Evolutionary conservation across 2,797 vertebrate genomes (phyloP).

Genomic region (Cygnus olor): DNA sequence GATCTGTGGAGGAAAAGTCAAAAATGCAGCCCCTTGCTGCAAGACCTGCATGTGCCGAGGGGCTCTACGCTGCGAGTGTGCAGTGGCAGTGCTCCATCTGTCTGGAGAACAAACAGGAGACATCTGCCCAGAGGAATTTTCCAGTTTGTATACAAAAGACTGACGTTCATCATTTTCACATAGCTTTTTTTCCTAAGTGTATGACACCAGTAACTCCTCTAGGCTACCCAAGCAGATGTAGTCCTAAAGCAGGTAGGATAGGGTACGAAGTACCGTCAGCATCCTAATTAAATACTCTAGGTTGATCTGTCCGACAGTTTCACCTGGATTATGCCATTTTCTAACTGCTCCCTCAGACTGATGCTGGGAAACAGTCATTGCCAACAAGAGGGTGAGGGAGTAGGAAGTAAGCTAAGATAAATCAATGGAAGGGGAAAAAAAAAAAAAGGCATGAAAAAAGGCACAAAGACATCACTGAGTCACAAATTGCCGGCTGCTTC

Average conservation of each 20-base stretch:
- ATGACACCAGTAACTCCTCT: not conserved
- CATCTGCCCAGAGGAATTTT: not conserved
- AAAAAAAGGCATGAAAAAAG: not conserved
- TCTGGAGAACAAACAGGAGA: fast-evolving
- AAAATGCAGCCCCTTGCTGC: not conserved
- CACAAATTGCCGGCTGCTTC: not conserved
- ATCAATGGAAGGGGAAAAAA: not conserved
- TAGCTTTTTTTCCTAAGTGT: not conserved
- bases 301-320: not conserved
- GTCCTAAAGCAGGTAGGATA: not conserved
- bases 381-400: not conserved
- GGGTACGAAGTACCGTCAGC: not conserved
- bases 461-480: not conserved
- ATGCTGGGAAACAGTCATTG: not conserved
- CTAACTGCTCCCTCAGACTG: not conserved
- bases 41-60: not conserved
- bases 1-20: not conserved
- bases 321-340: not conserved
- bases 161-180: fast-evolving
- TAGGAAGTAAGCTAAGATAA: not conserved
- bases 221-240: too few species aligned
- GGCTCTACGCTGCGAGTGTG: fast-evolving
- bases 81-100: not conserved
- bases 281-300: not conserved
- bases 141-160: not conserved